A percentile compares a stretch with the other conserved stretches of the same genome.
Evolutionary conservation across 1,140 invertebrate genomes (phyloP).

Genomic region (Coelopa frigida): DNA sequence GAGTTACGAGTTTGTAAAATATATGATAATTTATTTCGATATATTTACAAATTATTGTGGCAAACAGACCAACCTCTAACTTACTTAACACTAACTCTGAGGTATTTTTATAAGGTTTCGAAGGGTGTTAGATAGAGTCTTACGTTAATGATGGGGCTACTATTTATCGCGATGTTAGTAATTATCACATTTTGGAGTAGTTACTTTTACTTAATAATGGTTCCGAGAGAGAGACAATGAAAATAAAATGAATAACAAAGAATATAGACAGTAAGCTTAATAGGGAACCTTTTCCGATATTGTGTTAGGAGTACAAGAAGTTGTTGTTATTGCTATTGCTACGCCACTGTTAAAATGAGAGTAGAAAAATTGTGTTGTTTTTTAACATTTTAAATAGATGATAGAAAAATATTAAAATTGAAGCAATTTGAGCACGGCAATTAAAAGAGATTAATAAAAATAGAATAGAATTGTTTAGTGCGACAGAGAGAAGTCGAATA

Average conservation of each 20-base stretch:
- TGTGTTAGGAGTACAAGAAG: conserved; percentile 27
- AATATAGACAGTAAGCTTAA: conserved; percentile 12
- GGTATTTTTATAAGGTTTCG: too few species aligned
- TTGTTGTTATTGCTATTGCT: conserved; percentile 31
- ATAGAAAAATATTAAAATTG: conserved; percentile 1
- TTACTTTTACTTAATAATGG: too few species aligned
- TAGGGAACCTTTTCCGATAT: conserved; percentile 38
- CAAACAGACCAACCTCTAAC: too few species aligned
- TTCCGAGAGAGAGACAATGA: too few species aligned
- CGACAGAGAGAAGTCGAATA: neutral
- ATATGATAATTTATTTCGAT: too few species aligned
- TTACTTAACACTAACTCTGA: too few species aligned
- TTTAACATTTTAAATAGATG: neutral
- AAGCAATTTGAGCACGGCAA: conserved; percentile 1
- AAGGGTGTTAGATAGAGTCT: too few species aligned
- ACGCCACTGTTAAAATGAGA: conserved; percentile 37
- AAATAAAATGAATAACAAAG: conserved; percentile 12
- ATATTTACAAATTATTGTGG: too few species aligned
- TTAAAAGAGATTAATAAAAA: neutral
- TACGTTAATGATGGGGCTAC: too few species aligned
- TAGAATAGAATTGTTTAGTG: conserved; percentile 2
- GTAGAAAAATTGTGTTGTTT: conserved; percentile 2
- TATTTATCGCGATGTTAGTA: too few species aligned
- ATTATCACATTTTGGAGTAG: too few species aligned
- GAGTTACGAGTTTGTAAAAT: too few species aligned